These are phyloP conservation scores for Mormyrops attenuatus DNA, from an alignment of 2,797 vertebrate species.

Conservation along the genomic window DNA sequence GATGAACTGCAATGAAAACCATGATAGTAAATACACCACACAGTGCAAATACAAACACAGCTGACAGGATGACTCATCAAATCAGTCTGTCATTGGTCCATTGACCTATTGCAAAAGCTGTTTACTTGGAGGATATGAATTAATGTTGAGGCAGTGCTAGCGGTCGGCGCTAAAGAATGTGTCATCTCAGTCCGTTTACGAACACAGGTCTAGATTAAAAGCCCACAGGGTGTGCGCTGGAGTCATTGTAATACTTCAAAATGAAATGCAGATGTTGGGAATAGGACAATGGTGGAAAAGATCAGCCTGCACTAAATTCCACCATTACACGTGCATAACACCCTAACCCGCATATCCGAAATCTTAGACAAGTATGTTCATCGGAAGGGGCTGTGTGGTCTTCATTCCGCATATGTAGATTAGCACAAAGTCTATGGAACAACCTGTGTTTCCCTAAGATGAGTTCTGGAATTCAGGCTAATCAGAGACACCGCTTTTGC, in stretches of 20 bases:
- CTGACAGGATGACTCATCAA: background rate
- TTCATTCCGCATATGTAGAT: background rate
- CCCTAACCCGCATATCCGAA: background rate
- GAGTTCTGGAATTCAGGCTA: conserved; percentile 9
- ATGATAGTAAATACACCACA: background rate
- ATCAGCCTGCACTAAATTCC: background rate
- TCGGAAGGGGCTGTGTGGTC: background rate
- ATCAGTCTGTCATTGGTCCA: background rate
- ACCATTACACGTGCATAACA: background rate
- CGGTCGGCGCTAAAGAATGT: background rate
- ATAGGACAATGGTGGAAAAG: background rate
- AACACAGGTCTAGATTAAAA: background rate
- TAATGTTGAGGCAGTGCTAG: background rate
- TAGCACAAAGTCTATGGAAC: background rate
- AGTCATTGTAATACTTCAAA: background rate
- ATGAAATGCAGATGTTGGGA: background rate
- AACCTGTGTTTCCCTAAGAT: background rate
- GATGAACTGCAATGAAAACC: background rate
- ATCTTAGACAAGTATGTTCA: background rate
- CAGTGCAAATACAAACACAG: background rate
- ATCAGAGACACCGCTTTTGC: background rate
- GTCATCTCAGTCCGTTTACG: background rate
- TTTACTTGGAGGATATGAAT: background rate
- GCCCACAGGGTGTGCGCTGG: background rate
- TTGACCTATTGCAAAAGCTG: background rate